phyloP scores from a whole-genome alignment of 2,113 vertebrate genomes.

The Paratilapia polleni region DNA sequence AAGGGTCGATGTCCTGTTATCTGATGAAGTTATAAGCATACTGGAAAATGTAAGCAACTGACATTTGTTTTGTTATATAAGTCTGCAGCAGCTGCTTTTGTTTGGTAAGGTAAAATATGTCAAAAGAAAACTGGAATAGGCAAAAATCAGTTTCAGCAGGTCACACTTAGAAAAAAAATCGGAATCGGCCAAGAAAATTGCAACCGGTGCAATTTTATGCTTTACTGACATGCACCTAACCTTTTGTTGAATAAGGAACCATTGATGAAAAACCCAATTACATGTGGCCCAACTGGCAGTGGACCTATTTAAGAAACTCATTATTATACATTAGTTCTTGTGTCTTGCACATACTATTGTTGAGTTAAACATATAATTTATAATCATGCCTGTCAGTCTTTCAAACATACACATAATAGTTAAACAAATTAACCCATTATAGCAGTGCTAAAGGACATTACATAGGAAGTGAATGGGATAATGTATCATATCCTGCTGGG shows the following conservation, averaged over 20 bases:
- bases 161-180: too few relatives aligned
- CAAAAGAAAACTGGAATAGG: too few relatives aligned
- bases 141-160: not conserved
- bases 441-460: slow-evolving; percentile 36
- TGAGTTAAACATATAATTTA: slow-evolving; percentile 38
- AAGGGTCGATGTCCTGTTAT: not conserved
- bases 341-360: slow-evolving; percentile 26
- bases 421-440: slow-evolving; percentile 63
- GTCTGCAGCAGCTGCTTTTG: too few relatives aligned
- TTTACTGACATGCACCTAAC: not conserved
- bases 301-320: not conserved
- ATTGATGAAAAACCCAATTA: slow-evolving; percentile 20
- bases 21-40: not conserved
- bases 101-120: too few relatives aligned
- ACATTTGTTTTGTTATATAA: not conserved
- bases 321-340: slow-evolving; percentile 29
- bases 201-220: not conserved
- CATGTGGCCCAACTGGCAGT: not conserved
- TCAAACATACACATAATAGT: slow-evolving; percentile 45
- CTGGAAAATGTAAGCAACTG: not conserved
- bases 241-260: not conserved
- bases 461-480: slow-evolving; percentile 53
- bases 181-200: too few relatives aligned
- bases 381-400: slow-evolving; percentile 55
- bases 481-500: slow-evolving; percentile 61